Conservation (phyloP, 2,888 invertebrate species). For the Apantesis nais region DNA sequence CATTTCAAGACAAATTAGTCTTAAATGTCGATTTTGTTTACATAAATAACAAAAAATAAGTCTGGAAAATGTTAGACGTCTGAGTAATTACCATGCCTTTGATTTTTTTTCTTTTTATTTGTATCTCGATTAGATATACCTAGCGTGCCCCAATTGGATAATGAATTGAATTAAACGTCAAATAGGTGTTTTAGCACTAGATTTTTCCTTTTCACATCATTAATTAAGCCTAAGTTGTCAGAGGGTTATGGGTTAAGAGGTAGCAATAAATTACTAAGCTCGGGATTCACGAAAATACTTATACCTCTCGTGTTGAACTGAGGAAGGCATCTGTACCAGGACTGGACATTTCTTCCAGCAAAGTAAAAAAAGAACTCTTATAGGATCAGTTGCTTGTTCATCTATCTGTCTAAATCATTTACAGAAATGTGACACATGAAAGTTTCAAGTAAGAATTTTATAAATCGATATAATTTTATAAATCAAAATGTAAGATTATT, state of each 20-base stretch:
- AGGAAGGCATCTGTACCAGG: background rate
- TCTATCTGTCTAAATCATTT: too few species aligned
- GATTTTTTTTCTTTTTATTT: background rate
- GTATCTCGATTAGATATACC: background rate
- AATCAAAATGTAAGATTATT: too few species aligned
- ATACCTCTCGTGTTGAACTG: background rate
- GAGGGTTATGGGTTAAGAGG: background rate
- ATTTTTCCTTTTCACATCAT: background rate
- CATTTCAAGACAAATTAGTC: background rate
- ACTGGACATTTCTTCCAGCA: too few species aligned
- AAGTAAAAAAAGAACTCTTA: too few species aligned
- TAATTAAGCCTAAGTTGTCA: background rate
- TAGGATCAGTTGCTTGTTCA: too few species aligned
- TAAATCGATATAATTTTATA: too few species aligned
- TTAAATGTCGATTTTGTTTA: background rate
- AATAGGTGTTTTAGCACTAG: background rate
- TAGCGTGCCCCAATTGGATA: background rate
- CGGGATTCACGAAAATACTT: background rate
- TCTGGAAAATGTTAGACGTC: background rate
- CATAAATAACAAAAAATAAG: background rate
- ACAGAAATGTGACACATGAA: too few species aligned
- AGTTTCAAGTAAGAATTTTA: too few species aligned
- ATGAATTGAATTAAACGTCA: background rate
- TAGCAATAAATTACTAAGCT: background rate
- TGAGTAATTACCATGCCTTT: background rate